Evolutionary conservation across 2,797 vertebrate species (phyloP).

Genomic region (Somateria mollissima): DNA sequence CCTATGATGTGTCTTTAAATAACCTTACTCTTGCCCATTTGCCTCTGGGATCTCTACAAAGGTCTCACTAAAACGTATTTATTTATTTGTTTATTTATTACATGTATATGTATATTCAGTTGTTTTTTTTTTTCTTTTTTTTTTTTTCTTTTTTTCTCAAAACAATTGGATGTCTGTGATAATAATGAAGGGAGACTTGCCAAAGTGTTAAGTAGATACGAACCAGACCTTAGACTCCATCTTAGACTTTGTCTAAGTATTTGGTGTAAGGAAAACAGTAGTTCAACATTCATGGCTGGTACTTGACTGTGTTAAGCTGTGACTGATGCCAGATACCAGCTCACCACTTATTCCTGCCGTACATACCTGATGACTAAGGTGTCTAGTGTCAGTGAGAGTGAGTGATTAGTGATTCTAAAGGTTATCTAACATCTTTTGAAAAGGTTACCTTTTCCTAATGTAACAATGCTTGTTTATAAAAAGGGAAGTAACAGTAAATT

Average conservation of each 20-base stretch:
- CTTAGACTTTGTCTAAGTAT: neutral
- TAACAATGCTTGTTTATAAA: neutral
- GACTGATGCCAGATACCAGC: neutral
- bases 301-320: neutral
- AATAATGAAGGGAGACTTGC: neutral
- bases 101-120: no score
- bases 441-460: neutral
- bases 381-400: neutral
- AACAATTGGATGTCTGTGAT: neutral
- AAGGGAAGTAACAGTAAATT: neutral
- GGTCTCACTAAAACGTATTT: neutral
- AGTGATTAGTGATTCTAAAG: no score
- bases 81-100: no score
- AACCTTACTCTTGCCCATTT: neutral
- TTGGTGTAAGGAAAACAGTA: neutral
- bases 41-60: neutral
- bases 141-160: neutral
- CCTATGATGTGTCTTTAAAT: neutral
- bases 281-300: neutral
- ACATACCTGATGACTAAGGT: neutral
- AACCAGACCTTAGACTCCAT: neutral
- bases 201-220: neutral
- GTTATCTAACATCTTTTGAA: neutral
- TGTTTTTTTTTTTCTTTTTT: no score
- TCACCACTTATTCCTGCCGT: neutral